Base-by-base conservation (phyloP, 2,888 invertebrate genomes). In the Sarcophaga carnaria region DNA sequence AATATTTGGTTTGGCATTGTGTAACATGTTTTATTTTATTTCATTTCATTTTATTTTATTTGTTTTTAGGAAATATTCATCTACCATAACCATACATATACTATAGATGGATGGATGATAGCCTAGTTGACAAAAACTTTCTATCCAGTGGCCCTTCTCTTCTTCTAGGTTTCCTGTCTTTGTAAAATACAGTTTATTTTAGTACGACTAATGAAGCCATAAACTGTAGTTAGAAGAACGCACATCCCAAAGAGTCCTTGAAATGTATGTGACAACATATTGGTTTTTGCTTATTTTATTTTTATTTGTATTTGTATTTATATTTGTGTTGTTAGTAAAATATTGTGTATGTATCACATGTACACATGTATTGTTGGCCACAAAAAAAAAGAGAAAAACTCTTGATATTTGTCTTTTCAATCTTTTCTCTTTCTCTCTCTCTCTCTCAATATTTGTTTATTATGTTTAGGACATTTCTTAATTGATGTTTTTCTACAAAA, bases 391-490 rank as follows among this genome's bases (percentile, higher is more conserved):
- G 12, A 63, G 62, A 78, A 37, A 17, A 22, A 20, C 3, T 71
- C 60, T 77, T 77, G 75, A 47, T 77, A 83, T 71, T 81, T 80
- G 60, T 37, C 17, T 75, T 66, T 66, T 17, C 37, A 49, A 11
- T 27, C 17, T 67, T 37, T 45, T 75, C 22, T 67, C 60, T 14
- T 70, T 11, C 11, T 14, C 49, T 67, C 14, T 14, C 49, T 67
- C 14, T 63, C 37, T 37, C 37, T 8, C 37, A 60, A 25, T 79
- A 76, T 84, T 84, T 84, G 84, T 84, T 76, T 87, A 82, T 81
- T 82, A 72, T 84, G 81, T 82, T 87, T 79, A 82, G 87, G 84
- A 87, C 87, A 84, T 87, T 82, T 84, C 87, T 87, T 84, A 87
- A 87, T 87, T 87, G 87, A 87, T 84, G 87, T 87, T 87, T 83